These are phyloP conservation scores for Phengaris alcon DNA, from an alignment of 2,888 invertebrate genomes.

Conservation along the genomic window DNA sequence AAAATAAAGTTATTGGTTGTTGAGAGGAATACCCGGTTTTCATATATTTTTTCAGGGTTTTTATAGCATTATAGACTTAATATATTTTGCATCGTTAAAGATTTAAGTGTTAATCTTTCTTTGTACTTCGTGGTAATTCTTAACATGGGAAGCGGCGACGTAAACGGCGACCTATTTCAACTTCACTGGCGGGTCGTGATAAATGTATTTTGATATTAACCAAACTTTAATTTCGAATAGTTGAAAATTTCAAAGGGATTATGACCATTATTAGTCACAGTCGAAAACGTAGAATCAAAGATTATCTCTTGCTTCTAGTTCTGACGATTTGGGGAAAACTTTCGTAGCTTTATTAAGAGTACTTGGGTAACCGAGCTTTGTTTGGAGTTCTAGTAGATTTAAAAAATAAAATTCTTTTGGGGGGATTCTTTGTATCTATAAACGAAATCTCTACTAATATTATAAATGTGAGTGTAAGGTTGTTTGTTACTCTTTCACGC, in stretches of 20 bases:
- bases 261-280: neutral
- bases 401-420: too few relatives aligned
- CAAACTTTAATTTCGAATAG: neutral
- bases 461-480: too few relatives aligned
- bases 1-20: too few relatives aligned
- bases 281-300: neutral
- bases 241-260: neutral
- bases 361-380: too few relatives aligned
- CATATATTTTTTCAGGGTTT: too few relatives aligned
- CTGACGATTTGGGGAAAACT: too few relatives aligned
- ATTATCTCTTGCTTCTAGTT: neutral
- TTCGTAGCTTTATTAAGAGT: too few relatives aligned
- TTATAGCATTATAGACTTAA: too few relatives aligned
- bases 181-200: conserved; percentile 13
- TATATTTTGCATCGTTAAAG: neutral
- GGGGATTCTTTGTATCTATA: too few relatives aligned
- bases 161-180: conserved; percentile 14
- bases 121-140: conserved; percentile 12
- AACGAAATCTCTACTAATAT: too few relatives aligned
- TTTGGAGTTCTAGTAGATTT: too few relatives aligned
- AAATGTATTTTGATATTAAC: conserved; percentile 14
- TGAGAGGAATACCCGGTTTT: neutral
- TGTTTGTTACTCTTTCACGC: too few relatives aligned
- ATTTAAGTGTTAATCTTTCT: neutral
- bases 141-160: neutral